Evolutionary conservation across 2,113 vertebrate genomes (phyloP), one percentile per base, ranked within the genome.

Genomic region (Sula dactylatra): DNA sequence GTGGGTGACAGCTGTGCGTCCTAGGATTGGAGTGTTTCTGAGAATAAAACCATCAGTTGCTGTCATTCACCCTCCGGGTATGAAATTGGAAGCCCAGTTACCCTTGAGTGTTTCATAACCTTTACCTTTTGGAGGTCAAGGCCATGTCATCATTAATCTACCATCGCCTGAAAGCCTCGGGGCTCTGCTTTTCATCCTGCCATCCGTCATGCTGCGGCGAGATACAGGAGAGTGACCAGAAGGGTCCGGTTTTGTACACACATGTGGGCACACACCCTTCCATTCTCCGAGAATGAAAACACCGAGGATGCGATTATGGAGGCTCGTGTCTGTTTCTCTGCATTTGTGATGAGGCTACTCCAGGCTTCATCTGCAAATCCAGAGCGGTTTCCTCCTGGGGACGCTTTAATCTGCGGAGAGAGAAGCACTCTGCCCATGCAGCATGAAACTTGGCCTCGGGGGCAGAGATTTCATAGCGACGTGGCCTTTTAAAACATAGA

Each of bases 111-210:
- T 96, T 97, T 81, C 88, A 70, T 97, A 96, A 96, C 96, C 97
- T 97, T 96, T 97, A 97, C 96, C 95, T 98, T 90, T 95, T 34
- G 93, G 95, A 96, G 98, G 97, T 97, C 96, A 97, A 97, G 97
- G 96, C 96, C 91, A 25, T 93, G 93, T 96, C 89, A 69, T 97
- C 96, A 97, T 97, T 98, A 97, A 97, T 97, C 96, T 97, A 32
- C 90, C 59, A 15, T 94, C 16, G 71, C 97, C 94, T 94, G 71
- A 95, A 94, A 92, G 91, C 96, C 96, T 66, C 36, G 29, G 95
- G 96, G 92, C 95, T 95, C 96, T 97, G 88, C 87, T 97, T 97
- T 97, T 97, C 91, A 97, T 97, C 96, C 95, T 38, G 49, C 83
- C 84, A 88, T 96, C 80, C 90, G 92, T 97, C 97, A 97, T 49